Conservation (phyloP, 2,888 invertebrate species). For the Drosophila formosana region DNA sequence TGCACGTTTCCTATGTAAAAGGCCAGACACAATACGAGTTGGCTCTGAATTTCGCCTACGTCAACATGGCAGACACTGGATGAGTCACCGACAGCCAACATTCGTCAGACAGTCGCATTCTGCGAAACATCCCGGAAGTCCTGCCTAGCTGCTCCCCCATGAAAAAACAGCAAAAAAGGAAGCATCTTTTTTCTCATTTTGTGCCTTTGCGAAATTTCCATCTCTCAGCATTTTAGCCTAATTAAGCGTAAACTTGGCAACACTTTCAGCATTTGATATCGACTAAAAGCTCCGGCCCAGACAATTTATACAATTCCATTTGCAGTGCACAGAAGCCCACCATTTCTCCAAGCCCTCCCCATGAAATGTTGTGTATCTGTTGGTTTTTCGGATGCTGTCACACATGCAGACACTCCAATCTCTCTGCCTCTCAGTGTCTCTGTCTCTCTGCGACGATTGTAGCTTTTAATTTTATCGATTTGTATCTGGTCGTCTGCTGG, state of each 20-base stretch:
- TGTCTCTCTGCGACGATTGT: conserved; percentile 20
- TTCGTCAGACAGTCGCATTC: conserved; percentile 1
- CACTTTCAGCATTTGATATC: conserved; percentile 54
- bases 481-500: conserved; percentile 49
- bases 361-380: conserved; percentile 30
- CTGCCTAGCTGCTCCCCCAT: background rate
- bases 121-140: conserved; percentile 2
- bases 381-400: conserved; percentile 45
- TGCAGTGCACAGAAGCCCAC: conserved; percentile 1
- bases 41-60: conserved; percentile 26
- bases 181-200: background rate
- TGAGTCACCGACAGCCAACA: conserved; percentile 58
- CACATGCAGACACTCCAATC: conserved; percentile 1
- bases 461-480: conserved; percentile 74
- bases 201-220: conserved; percentile 15
- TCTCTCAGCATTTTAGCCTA: conserved; percentile 68
- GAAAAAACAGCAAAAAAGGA: background rate
- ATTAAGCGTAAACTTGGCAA: conserved; percentile 77
- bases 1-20: conserved; percentile 38
- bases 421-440: conserved; percentile 3
- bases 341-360: background rate
- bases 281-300: conserved; percentile 33
- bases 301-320: conserved; percentile 42
- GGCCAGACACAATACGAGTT: conserved; percentile 26
- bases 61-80: conserved; percentile 48